These are phyloP conservation scores for Drosophila bocqueti DNA, from an alignment of 1,140 invertebrate genomes.

Conservation along the genomic window DNA sequence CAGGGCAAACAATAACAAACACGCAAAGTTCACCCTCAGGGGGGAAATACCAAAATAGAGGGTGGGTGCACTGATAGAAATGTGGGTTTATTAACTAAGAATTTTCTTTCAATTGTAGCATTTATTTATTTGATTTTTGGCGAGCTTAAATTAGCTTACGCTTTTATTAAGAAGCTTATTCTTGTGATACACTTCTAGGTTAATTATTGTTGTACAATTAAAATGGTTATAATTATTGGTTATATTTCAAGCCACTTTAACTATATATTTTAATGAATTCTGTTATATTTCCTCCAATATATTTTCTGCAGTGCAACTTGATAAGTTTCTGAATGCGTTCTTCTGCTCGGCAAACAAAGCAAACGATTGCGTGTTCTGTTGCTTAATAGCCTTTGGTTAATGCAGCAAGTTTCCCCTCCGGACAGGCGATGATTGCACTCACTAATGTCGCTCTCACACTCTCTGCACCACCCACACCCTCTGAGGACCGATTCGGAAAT, in stretches of 20 bases:
- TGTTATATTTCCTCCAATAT: not conserved
- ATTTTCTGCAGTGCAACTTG: not conserved
- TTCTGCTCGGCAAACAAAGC: constrained; percentile 7
- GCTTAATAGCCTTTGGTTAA: constrained; percentile 52
- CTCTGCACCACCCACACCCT: not conserved
- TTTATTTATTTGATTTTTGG: not conserved
- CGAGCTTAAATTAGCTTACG: not conserved
- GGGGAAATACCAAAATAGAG: not conserved
- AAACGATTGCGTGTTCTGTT: constrained; percentile 12
- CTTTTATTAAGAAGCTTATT: too few species aligned
- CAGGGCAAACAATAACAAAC: constrained; percentile 59
- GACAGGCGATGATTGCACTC: constrained; percentile 34
- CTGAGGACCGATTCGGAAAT: constrained; percentile 55
- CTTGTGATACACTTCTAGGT: too few species aligned
- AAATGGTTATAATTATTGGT: too few species aligned
- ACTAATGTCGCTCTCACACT: constrained; percentile 47
- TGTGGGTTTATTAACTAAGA: not conserved
- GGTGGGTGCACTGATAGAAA: constrained; percentile 18
- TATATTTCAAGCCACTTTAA: not conserved
- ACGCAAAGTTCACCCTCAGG: constrained; percentile 20
- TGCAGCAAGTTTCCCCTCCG: constrained; percentile 21
- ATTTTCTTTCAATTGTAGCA: too few species aligned
- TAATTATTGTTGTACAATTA: too few species aligned
- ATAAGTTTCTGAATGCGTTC: constrained; percentile 6
- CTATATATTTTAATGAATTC: not conserved